These are phyloP conservation scores for Diarsia dahlii DNA, from an alignment of 2,888 invertebrate genomes.

Conservation along the genomic window DNA sequence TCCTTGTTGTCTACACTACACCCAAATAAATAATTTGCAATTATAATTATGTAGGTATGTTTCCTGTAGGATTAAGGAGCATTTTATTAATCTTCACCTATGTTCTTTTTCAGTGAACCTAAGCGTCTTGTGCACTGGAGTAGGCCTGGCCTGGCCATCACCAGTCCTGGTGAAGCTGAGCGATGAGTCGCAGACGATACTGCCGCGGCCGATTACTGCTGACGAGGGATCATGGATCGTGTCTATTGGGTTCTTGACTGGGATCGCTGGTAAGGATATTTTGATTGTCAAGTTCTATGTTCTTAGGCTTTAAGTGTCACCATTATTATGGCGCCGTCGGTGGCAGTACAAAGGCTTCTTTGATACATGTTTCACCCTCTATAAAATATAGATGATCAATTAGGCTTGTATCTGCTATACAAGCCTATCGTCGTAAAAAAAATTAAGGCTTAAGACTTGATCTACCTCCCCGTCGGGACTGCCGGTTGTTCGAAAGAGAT, in stretches of 20 bases:
- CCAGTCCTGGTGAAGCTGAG: conserved; percentile 73
- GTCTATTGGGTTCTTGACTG: conserved; percentile 66
- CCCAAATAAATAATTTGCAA: too few relatives aligned
- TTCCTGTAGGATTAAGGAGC: background rate
- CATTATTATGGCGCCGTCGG: background rate
- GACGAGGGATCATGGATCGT: conserved; percentile 73
- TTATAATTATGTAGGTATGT: background rate
- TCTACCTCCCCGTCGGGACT: too few relatives aligned
- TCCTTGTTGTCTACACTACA: too few relatives aligned
- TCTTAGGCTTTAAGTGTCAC: background rate
- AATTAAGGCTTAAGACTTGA: too few relatives aligned
- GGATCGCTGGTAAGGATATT: conserved; percentile 60
- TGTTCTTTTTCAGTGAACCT: conserved; percentile 31
- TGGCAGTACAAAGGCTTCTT: background rate
- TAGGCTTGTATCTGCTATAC: too few relatives aligned
- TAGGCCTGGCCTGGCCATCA: conserved; percentile 73
- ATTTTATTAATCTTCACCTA: background rate
- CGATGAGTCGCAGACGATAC: conserved; percentile 60
- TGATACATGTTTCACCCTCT: background rate
- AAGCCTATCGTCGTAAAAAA: too few relatives aligned
- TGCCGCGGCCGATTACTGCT: conserved; percentile 65
- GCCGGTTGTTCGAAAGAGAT: too few relatives aligned
- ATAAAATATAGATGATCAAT: background rate
- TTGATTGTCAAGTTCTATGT: background rate
- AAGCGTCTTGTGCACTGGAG: conserved; percentile 39